Evolutionary conservation across 2,113 vertebrate genomes (phyloP).

Genomic region (Poeciliopsis prolifica): DNA sequence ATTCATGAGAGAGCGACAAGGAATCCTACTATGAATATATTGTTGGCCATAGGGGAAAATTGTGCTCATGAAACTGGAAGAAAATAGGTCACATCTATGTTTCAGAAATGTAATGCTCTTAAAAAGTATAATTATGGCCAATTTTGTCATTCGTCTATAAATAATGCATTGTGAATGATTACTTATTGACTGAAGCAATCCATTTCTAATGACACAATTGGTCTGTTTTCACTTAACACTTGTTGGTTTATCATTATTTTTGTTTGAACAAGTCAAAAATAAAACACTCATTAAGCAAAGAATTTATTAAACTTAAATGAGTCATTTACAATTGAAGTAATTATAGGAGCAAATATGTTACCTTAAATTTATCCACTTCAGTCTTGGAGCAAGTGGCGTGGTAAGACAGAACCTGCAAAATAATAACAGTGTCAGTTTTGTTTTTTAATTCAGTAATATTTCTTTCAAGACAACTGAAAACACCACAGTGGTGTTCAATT

Average conservation of each 20-base stretch:
- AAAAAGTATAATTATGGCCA: conserved; percentile 68
- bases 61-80: conserved; percentile 62
- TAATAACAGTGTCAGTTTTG: conserved; percentile 51
- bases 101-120: conserved; percentile 69
- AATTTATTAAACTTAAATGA: no score
- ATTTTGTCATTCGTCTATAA: conserved; percentile 70
- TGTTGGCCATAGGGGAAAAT: conserved; percentile 68
- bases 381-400: conserved; percentile 98
- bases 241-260: conserved; percentile 26
- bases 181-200: conserved; percentile 79
- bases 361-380: conserved; percentile 99
- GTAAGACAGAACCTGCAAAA: conserved; percentile 93
- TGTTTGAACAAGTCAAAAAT: conserved; percentile 9
- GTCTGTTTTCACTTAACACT: conserved; percentile 46
- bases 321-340: neutral
- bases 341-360: conserved; percentile 67
- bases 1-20: conserved; percentile 39
- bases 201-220: conserved; percentile 69
- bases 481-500: conserved; percentile 5
- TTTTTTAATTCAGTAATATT: conserved; percentile 24
- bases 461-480: neutral
- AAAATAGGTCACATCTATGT: conserved; percentile 74
- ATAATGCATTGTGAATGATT: conserved; percentile 79
- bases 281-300: neutral
- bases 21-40: conserved; percentile 57